Evolutionary conservation across 2,888 invertebrate species (phyloP), one percentile per base, ranked within the genome.

Genomic region (Drosophila nr. fundita): DNA sequence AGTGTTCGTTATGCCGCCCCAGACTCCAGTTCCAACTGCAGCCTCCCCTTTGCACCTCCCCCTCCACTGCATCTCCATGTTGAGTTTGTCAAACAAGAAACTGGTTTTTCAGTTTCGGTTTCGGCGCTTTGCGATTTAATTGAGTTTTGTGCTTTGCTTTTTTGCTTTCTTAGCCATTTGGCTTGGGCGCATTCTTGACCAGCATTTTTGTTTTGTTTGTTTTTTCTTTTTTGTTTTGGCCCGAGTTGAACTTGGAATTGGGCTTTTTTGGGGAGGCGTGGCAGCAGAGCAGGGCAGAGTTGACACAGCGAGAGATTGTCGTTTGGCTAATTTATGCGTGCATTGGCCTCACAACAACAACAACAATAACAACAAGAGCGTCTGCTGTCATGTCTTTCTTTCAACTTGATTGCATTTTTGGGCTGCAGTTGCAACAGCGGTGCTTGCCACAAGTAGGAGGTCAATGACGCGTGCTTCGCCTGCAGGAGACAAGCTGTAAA

Each of bases 311-410:
- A 48, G 64, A 65, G 67, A 38, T 30, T 21, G 29, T 29, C 24
- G 27, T 15, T 45, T 54, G 54, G 34, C 68, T 82, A 80, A 85
- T 85, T 84, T 84, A 84, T 87, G 85, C 84, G 79, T 76, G 61
- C 80, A 83, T 77, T 82, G 83, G 73, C 68, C 69, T 57, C 61
- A 29, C 53, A 68, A 75, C 64, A 42, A 54, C 36, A 36, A 15
- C 18, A 36, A 38, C 18, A 36, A 38, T 21, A 45, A 21, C 42
- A 24, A 45, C 4, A 45, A 45, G 7, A 45, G 42, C 21, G 42
- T 2, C 24, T 45, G 54, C 29, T 50, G 82, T 48, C 72, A 65
- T 80, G 82, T 71, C n/a, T 80, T 83, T 73, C 73, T 67, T 78
- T 79, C 71, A 68, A 55, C 65, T 63, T 74, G 78, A 78, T 85